phyloP scores from a whole-genome alignment of 2,113 vertebrate genomes.

The Ammodytes dubius region DNA sequence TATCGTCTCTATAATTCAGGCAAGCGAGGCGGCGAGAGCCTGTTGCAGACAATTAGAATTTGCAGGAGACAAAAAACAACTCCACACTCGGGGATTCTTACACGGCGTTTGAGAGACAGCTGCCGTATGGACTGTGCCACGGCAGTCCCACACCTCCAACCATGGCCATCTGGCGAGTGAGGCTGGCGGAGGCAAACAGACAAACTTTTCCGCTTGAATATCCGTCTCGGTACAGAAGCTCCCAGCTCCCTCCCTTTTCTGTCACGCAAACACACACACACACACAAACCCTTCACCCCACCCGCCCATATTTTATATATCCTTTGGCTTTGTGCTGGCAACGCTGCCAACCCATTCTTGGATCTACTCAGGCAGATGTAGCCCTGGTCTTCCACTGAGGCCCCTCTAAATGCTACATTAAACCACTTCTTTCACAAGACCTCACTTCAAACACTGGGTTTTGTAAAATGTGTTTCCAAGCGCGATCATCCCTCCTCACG shows the following conservation, averaged over 20 bases:
- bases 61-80: conserved; percentile 66
- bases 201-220: conserved; percentile 56
- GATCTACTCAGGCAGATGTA: not conserved
- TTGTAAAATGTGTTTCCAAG: conserved; percentile 1
- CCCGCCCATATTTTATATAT: conserved; percentile 3
- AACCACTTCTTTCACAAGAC: conserved; percentile 20
- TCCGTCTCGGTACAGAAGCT: conserved; percentile 23
- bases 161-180: conserved; percentile 76
- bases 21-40: conserved; percentile 41
- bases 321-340: conserved; percentile 7
- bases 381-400: not conserved
- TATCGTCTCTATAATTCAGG: conserved; percentile 65
- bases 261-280: not conserved
- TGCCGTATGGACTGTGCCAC: conserved; percentile 79
- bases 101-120: conserved; percentile 74
- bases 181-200: conserved; percentile 61
- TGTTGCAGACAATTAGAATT: conserved; percentile 67
- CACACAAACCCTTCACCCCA: not conserved
- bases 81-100: conserved; percentile 69
- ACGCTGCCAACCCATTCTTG: not conserved
- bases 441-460: conserved; percentile 31
- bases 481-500: not conserved
- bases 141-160: conserved; percentile 73
- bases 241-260: not conserved
- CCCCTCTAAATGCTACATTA: conserved; percentile 5